phyloP scores from a whole-genome alignment of 2,888 invertebrate species.

The Carterocephalus palaemon region DNA sequence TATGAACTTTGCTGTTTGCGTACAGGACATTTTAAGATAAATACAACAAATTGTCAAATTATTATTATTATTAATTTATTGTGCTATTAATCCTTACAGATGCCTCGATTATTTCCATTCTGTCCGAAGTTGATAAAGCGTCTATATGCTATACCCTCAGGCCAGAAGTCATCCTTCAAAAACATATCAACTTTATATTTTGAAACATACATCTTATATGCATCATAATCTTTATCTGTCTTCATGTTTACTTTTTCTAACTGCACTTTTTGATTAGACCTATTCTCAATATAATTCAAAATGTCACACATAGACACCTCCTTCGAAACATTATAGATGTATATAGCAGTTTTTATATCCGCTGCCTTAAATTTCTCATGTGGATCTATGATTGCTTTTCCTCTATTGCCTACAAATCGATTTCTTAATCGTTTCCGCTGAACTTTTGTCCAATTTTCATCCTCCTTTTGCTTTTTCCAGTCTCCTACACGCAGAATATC shows the following conservation, averaged over 20 bases:
- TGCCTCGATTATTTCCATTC: background rate
- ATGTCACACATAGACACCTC: conserved; percentile 28
- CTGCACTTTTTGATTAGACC: conserved; percentile 22
- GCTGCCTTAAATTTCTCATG: conserved; percentile 29
- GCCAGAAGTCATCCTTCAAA: conserved; percentile 32
- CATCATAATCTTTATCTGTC: conserved; percentile 20
- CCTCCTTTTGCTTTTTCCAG: conserved; percentile 13
- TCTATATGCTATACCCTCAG: conserved; percentile 30
- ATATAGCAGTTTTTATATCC: conserved; percentile 29
- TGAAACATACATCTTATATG: conserved; percentile 30
- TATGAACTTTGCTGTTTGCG: no score
- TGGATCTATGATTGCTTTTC: conserved; percentile 19
- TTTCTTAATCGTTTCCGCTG: conserved; percentile 25
- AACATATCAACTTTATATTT: conserved; percentile 27
- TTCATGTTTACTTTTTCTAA: conserved; percentile 31
- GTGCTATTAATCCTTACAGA: no score
- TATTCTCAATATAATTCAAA: conserved; percentile 25
- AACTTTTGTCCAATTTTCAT: no score
- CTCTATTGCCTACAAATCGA: conserved; percentile 22
- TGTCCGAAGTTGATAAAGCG: conserved; percentile 27
- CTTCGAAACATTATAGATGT: conserved; percentile 32
- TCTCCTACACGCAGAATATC: conserved; percentile 12
- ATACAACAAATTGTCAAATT: no score
- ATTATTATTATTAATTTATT: no score
- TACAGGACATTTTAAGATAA: no score